phyloP scores from a whole-genome alignment of 2,113 vertebrate species.

The Collichthys lucidus region DNA sequence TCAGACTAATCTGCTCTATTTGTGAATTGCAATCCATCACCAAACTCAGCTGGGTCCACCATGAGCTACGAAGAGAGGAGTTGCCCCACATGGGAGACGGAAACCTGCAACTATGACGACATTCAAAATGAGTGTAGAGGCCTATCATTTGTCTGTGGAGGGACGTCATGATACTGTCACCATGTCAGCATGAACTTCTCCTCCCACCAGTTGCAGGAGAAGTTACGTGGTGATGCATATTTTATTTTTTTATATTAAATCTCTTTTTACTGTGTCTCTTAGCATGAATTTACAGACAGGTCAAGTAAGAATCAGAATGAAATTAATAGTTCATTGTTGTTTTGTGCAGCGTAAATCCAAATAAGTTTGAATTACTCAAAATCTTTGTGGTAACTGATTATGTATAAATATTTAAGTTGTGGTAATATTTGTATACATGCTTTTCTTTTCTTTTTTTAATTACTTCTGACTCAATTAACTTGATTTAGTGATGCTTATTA shows the following conservation, averaged over 20 bases:
- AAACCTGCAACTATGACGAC: constrained; percentile 54
- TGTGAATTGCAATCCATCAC: constrained; percentile 62
- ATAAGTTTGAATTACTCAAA: too few species aligned
- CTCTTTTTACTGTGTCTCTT: background rate
- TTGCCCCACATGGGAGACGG: constrained; percentile 16
- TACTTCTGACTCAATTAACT: too few species aligned
- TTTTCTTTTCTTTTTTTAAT: too few species aligned
- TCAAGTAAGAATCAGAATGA: background rate
- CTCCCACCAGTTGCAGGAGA: background rate
- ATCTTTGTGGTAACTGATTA: too few species aligned
- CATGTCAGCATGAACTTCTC: background rate
- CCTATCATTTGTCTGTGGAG: constrained; percentile 30
- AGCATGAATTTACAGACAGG: background rate
- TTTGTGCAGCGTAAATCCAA: background rate
- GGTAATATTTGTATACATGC: too few species aligned
- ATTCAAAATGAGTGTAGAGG: constrained; percentile 41
- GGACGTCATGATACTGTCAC: constrained; percentile 19
- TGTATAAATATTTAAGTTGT: too few species aligned
- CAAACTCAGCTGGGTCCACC: constrained; percentile 36
- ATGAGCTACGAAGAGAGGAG: constrained; percentile 22
- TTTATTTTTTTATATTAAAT: too few species aligned
- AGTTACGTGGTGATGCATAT: background rate
- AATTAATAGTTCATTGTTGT: background rate
- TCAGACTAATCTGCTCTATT: constrained; percentile 61
- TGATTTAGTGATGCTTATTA: too few species aligned